Percentiles rank a stretch among this genome's conserved stretches.
Evolutionary conservation across 2,888 invertebrate species (phyloP).

Genomic region (Acanthopleura granulata): DNA sequence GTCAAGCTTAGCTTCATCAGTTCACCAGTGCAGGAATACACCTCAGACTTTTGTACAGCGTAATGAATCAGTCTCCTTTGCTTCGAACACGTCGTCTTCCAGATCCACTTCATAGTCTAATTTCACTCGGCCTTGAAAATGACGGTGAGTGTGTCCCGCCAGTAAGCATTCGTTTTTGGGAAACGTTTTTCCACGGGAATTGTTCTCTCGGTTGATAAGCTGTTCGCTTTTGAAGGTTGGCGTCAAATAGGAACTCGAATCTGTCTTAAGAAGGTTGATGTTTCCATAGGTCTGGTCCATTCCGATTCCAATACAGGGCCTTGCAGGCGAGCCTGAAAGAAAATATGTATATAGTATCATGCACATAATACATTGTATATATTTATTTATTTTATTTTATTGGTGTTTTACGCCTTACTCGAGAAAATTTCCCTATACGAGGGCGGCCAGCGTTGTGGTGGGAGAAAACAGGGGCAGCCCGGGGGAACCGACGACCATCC

Average conservation of each 20-base stretch:
- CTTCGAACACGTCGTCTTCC: constrained; percentile 2
- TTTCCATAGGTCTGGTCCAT: constrained; percentile 5
- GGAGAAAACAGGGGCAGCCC: too few relatives aligned
- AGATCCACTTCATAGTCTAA: background rate
- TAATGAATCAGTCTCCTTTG: background rate
- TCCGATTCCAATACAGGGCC: too few relatives aligned
- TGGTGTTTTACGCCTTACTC: too few relatives aligned
- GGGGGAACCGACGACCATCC: too few relatives aligned
- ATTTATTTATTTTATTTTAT: too few relatives aligned
- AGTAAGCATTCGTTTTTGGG: background rate
- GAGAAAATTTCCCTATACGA: too few relatives aligned
- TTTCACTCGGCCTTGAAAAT: background rate
- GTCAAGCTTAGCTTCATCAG: too few relatives aligned
- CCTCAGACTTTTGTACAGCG: background rate
- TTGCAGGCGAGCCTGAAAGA: constrained; percentile 1
- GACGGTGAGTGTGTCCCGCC: background rate
- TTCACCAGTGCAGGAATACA: too few relatives aligned
- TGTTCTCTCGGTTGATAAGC: background rate
- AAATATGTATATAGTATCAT: background rate
- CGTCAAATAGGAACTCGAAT: constrained; percentile 15
- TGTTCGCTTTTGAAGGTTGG: background rate
- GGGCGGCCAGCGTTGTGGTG: too few relatives aligned
- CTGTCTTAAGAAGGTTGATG: background rate
- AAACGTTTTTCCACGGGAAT: background rate
- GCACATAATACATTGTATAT: too few relatives aligned